A percentile compares a stretch with the other conserved stretches of the same genome.
These are phyloP conservation scores for Xiphorhynchus erythropygius DNA, from an alignment of 2,797 vertebrate species.

Conservation along the genomic window DNA sequence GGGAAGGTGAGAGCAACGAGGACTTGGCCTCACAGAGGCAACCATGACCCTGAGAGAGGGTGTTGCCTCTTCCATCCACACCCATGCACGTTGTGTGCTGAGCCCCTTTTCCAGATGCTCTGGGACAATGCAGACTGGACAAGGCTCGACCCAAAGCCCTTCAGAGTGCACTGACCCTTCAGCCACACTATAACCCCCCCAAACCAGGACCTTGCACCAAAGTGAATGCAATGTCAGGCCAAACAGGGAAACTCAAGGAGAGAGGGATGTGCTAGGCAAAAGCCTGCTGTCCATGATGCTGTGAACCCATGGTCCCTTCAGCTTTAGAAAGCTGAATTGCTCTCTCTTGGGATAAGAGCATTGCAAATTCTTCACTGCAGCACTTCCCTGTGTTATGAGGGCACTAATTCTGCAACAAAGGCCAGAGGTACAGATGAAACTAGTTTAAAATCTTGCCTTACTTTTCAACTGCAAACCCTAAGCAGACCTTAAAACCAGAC, in stretches of 20 bases:
- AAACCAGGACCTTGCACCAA: background rate
- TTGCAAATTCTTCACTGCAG: background rate
- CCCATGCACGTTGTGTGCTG: rapidly evolving
- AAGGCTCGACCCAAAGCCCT: background rate
- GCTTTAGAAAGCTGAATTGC: background rate
- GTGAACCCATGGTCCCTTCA: background rate
- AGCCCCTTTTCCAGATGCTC: background rate
- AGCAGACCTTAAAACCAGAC: background rate
- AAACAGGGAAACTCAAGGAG: background rate
- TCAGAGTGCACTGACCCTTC: background rate
- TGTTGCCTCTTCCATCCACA: background rate
- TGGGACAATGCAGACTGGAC: background rate
- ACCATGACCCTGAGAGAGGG: background rate
- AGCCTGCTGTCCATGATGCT: background rate
- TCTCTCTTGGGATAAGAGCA: background rate
- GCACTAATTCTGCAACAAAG: background rate
- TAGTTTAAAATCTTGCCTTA: background rate
- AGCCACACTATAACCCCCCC: rapidly evolving
- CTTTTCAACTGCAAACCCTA: background rate
- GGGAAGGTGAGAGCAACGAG: background rate
- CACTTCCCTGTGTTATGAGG: background rate
- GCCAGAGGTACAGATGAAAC: background rate
- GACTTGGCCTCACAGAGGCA: background rate
- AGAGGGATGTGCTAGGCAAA: background rate
- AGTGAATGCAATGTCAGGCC: background rate